Base-by-base conservation (phyloP, 2,113 vertebrate species). In the Calidris pugnax region DNA sequence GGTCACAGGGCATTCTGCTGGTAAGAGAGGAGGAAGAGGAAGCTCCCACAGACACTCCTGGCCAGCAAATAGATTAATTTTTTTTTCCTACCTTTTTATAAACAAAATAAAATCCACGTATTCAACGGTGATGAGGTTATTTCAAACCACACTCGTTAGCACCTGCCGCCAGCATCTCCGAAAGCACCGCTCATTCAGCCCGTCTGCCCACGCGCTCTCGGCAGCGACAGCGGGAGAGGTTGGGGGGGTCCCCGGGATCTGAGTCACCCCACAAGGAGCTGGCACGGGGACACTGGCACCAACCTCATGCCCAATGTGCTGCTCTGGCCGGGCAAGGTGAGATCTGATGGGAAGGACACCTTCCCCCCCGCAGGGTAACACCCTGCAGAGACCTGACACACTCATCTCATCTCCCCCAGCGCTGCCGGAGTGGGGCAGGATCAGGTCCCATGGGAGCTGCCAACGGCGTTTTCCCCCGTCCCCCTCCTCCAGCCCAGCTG, bases 401-500 rank as follows among this genome's bases (percentile, higher is more conserved):
- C 71, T 75, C 85, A n/a, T 63, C 71, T 75, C 85, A n/a, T 63
- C 62, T 82, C 50, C 26, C 32, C 71, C 35, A 9, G 5, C 7
- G 0, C 5, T 10, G 7, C 64, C 73, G 1, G 1, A 62, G 74
- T 32, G 24, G 50, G 50, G 55, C 64, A 87, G 82, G 66, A 90
- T 96, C 67, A 60, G 66, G 43, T 45, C 87, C 86, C 2, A 0
- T 2, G 14, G 47, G 92, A 83, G 23, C 75, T 93, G 90, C 93
- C 88, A 77, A 69, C 2, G 12, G 71, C 51, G 0, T 77, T 33
- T 82, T 66, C 73, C 92, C 92, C 35, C 47, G 73, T 78, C 86
- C 85, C 67, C 60, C 78, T 89, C 90, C 97, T 90, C 76, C 92
- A 82, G 71, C 81, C 86, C 93, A 85, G 96, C 84, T 94, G 96